These are phyloP conservation scores for Drosophila affinis DNA, from an alignment of 2,888 invertebrate genomes.

Conservation along the genomic window DNA sequence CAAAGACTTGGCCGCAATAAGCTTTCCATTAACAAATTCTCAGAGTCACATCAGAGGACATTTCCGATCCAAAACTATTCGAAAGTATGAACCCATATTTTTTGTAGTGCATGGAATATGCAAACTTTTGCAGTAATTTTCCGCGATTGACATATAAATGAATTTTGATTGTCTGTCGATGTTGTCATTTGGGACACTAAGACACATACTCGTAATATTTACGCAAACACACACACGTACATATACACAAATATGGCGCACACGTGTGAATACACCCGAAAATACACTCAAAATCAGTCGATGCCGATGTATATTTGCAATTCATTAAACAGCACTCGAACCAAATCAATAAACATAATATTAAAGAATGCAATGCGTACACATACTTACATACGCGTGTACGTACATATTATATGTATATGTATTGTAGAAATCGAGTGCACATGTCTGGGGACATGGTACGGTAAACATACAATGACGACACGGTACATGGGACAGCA, in stretches of 20 bases:
- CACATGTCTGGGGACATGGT: background rate
- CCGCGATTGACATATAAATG: constrained; percentile 38
- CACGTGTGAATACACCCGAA: constrained; percentile 18
- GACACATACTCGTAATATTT: constrained; percentile 18
- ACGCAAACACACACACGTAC: background rate
- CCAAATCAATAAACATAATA: constrained; percentile 62
- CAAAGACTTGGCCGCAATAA: too few relatives aligned
- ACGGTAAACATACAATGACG: constrained; percentile 16
- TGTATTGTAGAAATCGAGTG: background rate
- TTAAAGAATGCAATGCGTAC: constrained; percentile 37
- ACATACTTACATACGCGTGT: background rate
- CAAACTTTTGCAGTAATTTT: constrained; percentile 20
- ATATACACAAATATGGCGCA: constrained; percentile 6
- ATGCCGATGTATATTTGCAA: constrained; percentile 54
- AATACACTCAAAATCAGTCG: constrained; percentile 2
- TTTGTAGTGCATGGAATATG: background rate
- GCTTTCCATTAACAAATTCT: too few relatives aligned
- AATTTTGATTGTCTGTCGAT: constrained; percentile 26
- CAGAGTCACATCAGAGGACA: too few relatives aligned
- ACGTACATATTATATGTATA: constrained; percentile 22
- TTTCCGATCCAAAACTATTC: too few relatives aligned
- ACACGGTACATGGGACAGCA: background rate
- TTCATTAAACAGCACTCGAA: constrained; percentile 59
- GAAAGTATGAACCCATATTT: constrained; percentile 2
- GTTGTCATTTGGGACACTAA: constrained; percentile 43